Base-by-base conservation (phyloP, 1,140 invertebrate genomes). In the Neocloeon triangulifer region DNA sequence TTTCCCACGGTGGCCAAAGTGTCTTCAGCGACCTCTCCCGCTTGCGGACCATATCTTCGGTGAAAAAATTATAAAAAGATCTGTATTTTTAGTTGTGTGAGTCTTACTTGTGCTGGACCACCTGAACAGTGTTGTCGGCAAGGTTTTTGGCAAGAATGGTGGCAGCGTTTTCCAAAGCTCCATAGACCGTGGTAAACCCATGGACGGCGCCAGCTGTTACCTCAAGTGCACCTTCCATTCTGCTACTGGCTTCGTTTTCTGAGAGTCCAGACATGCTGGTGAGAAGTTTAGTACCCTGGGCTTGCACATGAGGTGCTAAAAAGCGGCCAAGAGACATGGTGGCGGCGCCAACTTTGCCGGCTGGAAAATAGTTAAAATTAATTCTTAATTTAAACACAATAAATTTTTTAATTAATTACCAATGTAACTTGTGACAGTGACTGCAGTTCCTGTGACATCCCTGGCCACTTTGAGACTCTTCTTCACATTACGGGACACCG, bases 81-180 rank as follows among this genome's bases (percentile, higher is more conserved):
- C 8, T 23, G n/a, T 8, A 23, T 8, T n/a, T 16, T 29, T 13
- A 32, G 13, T 21, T 52, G n/a, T n/a, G n/a, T n/a, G n/a, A n/a
- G n/a, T n/a, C n/a, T n/a, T 58, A 70, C 69, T 67, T 74, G 46
- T 76, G 66, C 39, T 65, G 48, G 25, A 77, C 67, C 26, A 73
- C 59, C 38, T 64, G 59, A 2, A 76, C 72, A 3, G 71, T 76
- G 45, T 76, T 73, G 35, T 70, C 50, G 14, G 68, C 62, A 7
- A 78, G 40, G 45, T 57, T 69, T 26, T 40, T 54, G 5, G 65
- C 72, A 28, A 78, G 46, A 22, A 67, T 62, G 30, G 52, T 56
- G 5, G 69, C 71, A 8, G 73, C 69, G 33, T 54, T 48, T 42
- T 77, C 72, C n/a, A 78, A 39, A 30, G 69, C 58, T 41, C 59